A percentile compares a stretch with the other conserved stretches of the same genome.
phyloP scores from a whole-genome alignment of 2,797 vertebrate genomes.

The Molossus molossus region DNA sequence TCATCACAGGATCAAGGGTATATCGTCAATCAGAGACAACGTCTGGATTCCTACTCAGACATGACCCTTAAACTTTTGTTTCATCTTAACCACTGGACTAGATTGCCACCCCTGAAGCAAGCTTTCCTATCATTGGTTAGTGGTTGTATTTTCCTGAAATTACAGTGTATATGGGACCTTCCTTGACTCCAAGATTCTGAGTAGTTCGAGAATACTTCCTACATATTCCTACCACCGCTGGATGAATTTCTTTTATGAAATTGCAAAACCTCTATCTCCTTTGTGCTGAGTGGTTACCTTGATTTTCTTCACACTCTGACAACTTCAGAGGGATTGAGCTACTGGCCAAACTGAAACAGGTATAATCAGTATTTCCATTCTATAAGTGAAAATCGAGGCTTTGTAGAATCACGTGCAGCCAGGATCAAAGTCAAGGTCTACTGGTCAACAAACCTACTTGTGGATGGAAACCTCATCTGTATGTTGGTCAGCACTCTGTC shows the following conservation, averaged over 20 bases:
- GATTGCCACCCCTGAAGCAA: neutral
- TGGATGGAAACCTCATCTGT: neutral
- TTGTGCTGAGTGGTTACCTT: neutral
- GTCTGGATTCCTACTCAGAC: slow-evolving; percentile 23
- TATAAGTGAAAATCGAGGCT: neutral
- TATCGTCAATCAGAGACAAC: neutral
- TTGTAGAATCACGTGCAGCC: neutral
- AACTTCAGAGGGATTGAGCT: neutral
- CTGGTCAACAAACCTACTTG: neutral
- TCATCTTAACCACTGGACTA: neutral
- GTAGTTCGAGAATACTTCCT: neutral
- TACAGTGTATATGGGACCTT: neutral
- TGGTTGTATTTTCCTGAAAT: neutral
- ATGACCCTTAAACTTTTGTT: neutral
- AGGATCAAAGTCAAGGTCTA: neutral
- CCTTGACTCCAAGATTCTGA: neutral
- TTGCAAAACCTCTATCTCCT: neutral
- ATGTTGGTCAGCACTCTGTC: neutral
- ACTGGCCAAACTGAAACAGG: neutral
- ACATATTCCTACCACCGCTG: neutral
- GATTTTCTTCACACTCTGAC: neutral
- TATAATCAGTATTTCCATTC: neutral
- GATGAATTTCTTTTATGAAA: slow-evolving; percentile 23
- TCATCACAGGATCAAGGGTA: neutral
- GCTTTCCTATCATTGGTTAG: neutral